Conservation (phyloP, 2,113 vertebrate species). For the Actenoides hombroni region DNA sequence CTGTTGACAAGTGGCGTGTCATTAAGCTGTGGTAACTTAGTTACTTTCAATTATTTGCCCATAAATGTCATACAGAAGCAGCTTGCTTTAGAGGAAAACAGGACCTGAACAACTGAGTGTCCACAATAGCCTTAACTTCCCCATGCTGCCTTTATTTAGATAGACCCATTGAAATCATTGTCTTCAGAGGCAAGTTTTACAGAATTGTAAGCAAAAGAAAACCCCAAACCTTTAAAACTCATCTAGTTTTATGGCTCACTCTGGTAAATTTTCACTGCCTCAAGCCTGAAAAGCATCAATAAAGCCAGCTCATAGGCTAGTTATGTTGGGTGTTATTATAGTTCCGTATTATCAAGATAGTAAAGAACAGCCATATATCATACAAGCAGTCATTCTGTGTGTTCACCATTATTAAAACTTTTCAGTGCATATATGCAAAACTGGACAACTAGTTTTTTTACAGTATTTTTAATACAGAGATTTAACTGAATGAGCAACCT, state of each 20-base stretch:
- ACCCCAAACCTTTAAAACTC: neutral
- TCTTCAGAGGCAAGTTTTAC: neutral
- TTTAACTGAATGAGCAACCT: neutral
- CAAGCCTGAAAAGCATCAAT: neutral
- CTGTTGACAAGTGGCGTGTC: neutral
- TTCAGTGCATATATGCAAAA: neutral
- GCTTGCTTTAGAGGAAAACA: neutral
- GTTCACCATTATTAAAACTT: neutral
- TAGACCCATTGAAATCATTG: neutral
- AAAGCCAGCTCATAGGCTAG: neutral
- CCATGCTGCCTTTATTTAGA: neutral
- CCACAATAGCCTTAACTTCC: neutral
- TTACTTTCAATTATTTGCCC: conserved; percentile 4
- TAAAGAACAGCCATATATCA: neutral
- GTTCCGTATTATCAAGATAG: neutral
- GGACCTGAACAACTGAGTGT: neutral
- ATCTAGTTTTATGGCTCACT: neutral
- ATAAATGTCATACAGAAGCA: neutral
- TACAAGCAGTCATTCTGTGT: neutral
- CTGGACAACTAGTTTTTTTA: neutral
- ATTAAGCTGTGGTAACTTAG: neutral
- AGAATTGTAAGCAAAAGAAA: neutral
- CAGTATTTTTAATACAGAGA: neutral
- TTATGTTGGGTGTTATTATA: neutral
- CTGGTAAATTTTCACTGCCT: neutral